Evolutionary conservation across 2,888 invertebrate species (phyloP), one percentile per base, ranked within the genome.

Genomic region (Operophtera brumata): DNA sequence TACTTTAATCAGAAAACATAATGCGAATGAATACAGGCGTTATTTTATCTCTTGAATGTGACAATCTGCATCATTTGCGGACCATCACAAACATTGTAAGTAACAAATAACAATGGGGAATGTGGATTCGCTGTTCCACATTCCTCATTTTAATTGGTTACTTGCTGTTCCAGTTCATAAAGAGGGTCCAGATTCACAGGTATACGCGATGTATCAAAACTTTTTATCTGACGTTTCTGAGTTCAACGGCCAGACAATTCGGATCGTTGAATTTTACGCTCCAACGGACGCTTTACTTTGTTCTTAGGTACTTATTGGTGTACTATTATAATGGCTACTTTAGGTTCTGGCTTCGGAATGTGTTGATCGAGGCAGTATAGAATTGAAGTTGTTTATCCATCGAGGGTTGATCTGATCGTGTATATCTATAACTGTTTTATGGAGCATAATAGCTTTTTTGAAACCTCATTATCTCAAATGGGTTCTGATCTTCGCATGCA

Each of bases 231-330:
- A 65, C 68, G 55, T 57, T 62, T 54, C 64, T 59, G 71, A 71
- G 83, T 82, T 84, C 83, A 82, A 77, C 74, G 80, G 73, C 82
- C 84, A 82, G 83, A 82, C 82, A 71, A 69, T 67, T 71, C 68
- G 72, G 72, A 75, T 77, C 75, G 75, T 75, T 75, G 73, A 74
- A 71, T 77, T 77, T 76, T 75, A 71, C 71, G 70, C 73, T 73
- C 68, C 66, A 72, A 71, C 70, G 67, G 71, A 71, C 70, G 67
- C 70, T 66, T 67, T 65, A 64, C 66, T 69, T 67, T 70, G 67
- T 66, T 67, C 58, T 47, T 51, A n/a, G n/a, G n/a, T n/a, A 47
- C 57, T 61, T 28, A 47, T 50, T 43, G 26, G 43, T 49, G 53
- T 49, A 42, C 37, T 20, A 40, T 54, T 35, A 25, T 39, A 61